These are phyloP conservation scores for Eclectus roratus DNA, from an alignment of 2,113 vertebrate genomes.

Conservation along the genomic window DNA sequence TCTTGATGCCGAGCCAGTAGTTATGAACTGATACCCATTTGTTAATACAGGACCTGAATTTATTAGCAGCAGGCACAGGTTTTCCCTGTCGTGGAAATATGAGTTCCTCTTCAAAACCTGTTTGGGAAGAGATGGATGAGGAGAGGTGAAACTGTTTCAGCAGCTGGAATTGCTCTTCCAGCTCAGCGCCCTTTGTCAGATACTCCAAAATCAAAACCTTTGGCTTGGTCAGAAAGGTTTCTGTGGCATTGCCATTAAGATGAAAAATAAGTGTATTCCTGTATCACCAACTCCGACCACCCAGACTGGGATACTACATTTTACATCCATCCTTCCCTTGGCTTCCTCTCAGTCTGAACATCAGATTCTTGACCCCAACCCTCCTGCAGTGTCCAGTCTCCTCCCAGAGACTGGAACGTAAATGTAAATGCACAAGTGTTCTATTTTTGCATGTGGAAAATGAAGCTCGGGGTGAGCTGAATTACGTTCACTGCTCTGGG, in stretches of 20 bases:
- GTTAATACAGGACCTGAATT: neutral
- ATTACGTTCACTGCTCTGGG: neutral
- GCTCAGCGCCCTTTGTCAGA: neutral
- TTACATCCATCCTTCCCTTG: neutral
- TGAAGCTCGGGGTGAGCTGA: neutral
- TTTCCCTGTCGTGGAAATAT: neutral
- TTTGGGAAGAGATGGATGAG: neutral
- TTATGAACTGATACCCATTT: neutral
- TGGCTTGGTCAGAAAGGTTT: neutral
- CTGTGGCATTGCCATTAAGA: neutral
- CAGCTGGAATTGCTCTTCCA: neutral
- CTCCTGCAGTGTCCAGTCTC: neutral
- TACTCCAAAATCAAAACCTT: neutral
- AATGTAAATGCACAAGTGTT: neutral
- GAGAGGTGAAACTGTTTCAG: neutral
- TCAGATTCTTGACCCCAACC: neutral
- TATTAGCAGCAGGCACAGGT: neutral
- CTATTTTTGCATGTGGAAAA: neutral
- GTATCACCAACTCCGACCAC: neutral
- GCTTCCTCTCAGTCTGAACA: neutral
- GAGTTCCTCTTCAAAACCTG: neutral
- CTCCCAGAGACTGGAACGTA: neutral
- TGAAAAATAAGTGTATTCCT: neutral
- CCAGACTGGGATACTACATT: neutral
- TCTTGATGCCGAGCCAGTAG: neutral